These are phyloP conservation scores for Pseudochromis fuscus DNA, from an alignment of 2,797 vertebrate genomes.

Conservation along the genomic window DNA sequence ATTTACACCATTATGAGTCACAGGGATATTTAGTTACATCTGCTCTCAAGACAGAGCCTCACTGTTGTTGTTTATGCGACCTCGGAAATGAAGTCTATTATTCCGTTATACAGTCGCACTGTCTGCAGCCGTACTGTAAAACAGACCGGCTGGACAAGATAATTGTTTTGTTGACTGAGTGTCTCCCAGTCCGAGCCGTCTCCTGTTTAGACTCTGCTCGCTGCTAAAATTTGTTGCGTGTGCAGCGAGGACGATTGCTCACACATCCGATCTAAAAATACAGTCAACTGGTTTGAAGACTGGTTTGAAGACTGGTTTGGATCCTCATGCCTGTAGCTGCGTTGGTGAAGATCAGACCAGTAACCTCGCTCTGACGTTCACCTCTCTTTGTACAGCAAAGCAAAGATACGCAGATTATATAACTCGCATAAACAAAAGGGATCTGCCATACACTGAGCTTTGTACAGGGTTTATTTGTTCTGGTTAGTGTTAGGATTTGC, in stretches of 20 bases:
- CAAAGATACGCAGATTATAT: conserved; percentile 54
- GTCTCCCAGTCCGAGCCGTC: conserved; percentile 16
- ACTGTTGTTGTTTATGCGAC: conserved; percentile 38
- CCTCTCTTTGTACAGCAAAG: conserved; percentile 31
- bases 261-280: conserved; percentile 28
- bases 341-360: conserved; percentile 12
- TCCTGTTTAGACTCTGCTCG: conserved; percentile 21
- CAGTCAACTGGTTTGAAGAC: conserved; percentile 1
- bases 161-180: conserved; percentile 52
- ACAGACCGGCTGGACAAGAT: conserved; percentile 21
- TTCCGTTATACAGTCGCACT: no score
- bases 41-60: conserved; percentile 22
- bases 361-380: not conserved
- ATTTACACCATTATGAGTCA: conserved; percentile 48
- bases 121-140: conserved; percentile 23
- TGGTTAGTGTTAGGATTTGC: conserved; percentile 9
- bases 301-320: conserved; percentile 12
- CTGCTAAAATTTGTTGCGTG: conserved; percentile 23
- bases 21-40: conserved; percentile 75
- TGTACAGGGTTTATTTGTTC: conserved; percentile 58
- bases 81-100: conserved; percentile 27
- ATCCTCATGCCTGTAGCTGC: conserved; percentile 1
- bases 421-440: conserved; percentile 56
- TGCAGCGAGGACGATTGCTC: conserved; percentile 45
- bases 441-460: conserved; percentile 55